Conservation (phyloP, 2,113 vertebrate genomes). For the Lethenteron camtschaticum region DNA sequence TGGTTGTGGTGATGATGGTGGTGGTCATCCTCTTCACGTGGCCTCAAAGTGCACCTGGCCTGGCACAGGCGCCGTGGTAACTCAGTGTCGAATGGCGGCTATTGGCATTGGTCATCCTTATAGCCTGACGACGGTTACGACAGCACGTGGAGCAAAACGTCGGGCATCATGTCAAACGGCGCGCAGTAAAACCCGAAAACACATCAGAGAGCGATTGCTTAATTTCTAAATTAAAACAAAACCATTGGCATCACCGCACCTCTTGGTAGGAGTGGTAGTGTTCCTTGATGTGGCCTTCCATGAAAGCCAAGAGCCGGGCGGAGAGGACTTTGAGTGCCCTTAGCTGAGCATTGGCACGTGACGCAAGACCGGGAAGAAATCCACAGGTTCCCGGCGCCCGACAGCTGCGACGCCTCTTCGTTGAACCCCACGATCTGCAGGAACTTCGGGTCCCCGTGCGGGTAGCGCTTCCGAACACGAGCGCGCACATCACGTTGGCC, state of each 20-base stretch:
- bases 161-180: neutral
- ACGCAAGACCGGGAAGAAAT: conserved; percentile 51
- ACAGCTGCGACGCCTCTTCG: conserved; percentile 27
- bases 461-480: conserved; percentile 47
- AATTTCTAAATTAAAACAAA: neutral
- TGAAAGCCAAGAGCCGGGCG: conserved; percentile 20
- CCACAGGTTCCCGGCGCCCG: conserved; percentile 33
- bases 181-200: neutral
- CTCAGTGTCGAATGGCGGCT: no score
- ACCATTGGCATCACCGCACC: conserved; percentile 22
- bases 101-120: no score
- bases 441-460: conserved; percentile 37
- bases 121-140: no score
- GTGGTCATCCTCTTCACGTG: no score
- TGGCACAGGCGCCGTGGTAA: no score
- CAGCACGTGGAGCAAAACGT: neutral
- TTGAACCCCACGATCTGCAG: conserved; percentile 28
- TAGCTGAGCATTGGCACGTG: conserved; percentile 38
- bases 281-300: conserved; percentile 31
- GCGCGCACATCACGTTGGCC: conserved; percentile 53
- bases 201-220: neutral
- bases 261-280: conserved; percentile 38
- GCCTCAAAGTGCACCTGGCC: no score
- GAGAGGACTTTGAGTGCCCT: conserved; percentile 30
- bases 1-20: no score